A percentile compares a stretch with the other conserved stretches of the same genome.
phyloP scores from a whole-genome alignment of 2,113 vertebrate species.

The Anarhynchus alexandrinus region DNA sequence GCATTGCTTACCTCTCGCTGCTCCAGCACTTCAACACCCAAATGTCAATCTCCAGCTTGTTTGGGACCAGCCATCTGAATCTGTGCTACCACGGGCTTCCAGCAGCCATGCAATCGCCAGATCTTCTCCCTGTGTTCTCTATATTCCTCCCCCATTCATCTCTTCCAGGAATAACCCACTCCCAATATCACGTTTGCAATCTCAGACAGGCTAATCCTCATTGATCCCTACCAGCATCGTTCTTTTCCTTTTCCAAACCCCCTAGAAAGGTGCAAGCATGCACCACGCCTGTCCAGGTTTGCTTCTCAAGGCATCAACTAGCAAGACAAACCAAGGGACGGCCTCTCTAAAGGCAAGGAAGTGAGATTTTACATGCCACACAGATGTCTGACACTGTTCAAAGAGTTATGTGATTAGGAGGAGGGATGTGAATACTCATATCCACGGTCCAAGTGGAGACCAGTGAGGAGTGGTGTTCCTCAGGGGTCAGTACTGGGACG shows the following conservation, averaged over 20 bases:
- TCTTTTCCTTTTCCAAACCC: not conserved
- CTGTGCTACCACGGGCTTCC: fast-evolving
- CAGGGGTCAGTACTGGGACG: not conserved
- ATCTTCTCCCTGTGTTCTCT: not conserved
- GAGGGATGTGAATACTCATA: not conserved
- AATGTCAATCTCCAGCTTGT: not conserved
- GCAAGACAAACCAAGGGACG: not conserved
- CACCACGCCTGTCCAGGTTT: not conserved
- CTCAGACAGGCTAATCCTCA: not conserved
- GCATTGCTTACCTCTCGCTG: not conserved
- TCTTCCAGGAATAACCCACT: not conserved
- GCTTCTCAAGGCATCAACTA: not conserved
- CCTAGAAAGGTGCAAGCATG: not conserved
- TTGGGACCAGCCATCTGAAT: not conserved
- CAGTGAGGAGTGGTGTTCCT: not conserved
- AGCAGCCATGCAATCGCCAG: not conserved
- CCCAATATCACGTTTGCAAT: not conserved
- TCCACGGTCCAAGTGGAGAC: not conserved
- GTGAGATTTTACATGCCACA: not conserved
- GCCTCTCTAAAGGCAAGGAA: not conserved
- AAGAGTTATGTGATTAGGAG: not conserved
- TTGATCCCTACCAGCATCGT: no score
- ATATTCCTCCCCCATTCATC: not conserved
- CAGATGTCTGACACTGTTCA: no score
- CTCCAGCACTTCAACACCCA: not conserved